phyloP scores from a whole-genome alignment of 2,797 vertebrate species.

The Sciurus vulgaris region DNA sequence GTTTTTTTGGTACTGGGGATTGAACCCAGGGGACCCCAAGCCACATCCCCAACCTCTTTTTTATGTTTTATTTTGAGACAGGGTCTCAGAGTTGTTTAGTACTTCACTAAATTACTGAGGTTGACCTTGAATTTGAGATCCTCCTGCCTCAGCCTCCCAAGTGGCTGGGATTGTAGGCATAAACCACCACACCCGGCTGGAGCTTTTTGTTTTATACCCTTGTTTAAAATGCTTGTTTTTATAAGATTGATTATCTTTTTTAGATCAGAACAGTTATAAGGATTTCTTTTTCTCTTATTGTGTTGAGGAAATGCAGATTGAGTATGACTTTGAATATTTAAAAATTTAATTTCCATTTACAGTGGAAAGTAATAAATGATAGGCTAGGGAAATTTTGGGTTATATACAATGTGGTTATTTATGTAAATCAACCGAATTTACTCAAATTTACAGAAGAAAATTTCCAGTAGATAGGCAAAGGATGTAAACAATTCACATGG shows the following conservation, averaged over 20 bases:
- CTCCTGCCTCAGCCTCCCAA: too few relatives aligned
- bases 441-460: background rate
- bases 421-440: background rate
- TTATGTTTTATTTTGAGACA: too few relatives aligned
- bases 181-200: too few relatives aligned
- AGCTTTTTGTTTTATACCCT: background rate
- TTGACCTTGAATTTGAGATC: too few relatives aligned
- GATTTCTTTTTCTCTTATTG: conserved; percentile 54
- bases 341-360: conserved; percentile 50
- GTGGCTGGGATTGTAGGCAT: too few relatives aligned
- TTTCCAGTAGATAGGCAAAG: background rate
- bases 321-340: conserved; percentile 41
- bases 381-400: background rate
- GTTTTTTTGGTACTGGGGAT: too few relatives aligned
- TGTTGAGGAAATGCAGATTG: conserved; percentile 52
- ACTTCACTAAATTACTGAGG: too few relatives aligned
- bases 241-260: background rate
- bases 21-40: too few relatives aligned
- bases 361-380: conserved; percentile 22
- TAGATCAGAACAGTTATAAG: conserved; percentile 46
- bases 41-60: too few relatives aligned
- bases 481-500: background rate
- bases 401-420: conserved; percentile 26
- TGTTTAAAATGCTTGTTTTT: conserved; percentile 53
- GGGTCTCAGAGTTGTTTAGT: too few relatives aligned